Conservation (phyloP, 2,888 invertebrate genomes). For the Drosophila anceps region DNA sequence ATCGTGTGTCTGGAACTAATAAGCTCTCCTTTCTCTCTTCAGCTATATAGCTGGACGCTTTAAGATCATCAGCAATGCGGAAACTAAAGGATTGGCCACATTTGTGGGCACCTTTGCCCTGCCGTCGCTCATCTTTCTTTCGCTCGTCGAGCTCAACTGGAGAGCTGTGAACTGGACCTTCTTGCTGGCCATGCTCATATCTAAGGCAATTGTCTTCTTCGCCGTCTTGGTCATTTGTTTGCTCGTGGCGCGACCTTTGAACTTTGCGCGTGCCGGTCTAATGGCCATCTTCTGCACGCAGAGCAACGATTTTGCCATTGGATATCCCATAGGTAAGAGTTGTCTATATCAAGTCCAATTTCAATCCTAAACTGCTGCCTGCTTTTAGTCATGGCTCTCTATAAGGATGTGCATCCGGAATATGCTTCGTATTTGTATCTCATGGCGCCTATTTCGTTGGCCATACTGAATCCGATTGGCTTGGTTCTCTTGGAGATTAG, state of each 20-base stretch:
- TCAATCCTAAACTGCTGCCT: constrained; percentile 46
- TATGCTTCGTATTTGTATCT: constrained; percentile 96
- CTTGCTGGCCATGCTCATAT: constrained; percentile 92
- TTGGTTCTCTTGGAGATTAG: constrained; percentile 95
- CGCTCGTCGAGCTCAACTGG: constrained; percentile 93
- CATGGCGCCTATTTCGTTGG: constrained; percentile 96
- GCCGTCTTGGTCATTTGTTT: constrained; percentile 91
- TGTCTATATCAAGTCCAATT: not conserved
- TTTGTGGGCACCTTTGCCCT: constrained; percentile 97
- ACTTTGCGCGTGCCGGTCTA: constrained; percentile 94
- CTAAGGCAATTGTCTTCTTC: constrained; percentile 94
- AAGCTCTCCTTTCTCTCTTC: constrained; percentile 37
- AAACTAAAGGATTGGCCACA: constrained; percentile 95
- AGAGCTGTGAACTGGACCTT: constrained; percentile 96
- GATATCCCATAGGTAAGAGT: constrained; percentile 93
- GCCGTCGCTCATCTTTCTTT: constrained; percentile 96
- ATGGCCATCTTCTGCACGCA: constrained; percentile 98
- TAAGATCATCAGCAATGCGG: constrained; percentile 92
- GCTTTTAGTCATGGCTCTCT: constrained; percentile 91
- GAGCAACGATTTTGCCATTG: constrained; percentile 98
- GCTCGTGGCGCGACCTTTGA: constrained; percentile 91
- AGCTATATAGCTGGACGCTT: constrained; percentile 94
- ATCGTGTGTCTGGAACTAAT: no score
- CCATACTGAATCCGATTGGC: constrained; percentile 96
- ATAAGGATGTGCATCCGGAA: constrained; percentile 93